These are phyloP conservation scores for Machimus rusticus DNA, from an alignment of 2,888 invertebrate genomes.

Conservation along the genomic window DNA sequence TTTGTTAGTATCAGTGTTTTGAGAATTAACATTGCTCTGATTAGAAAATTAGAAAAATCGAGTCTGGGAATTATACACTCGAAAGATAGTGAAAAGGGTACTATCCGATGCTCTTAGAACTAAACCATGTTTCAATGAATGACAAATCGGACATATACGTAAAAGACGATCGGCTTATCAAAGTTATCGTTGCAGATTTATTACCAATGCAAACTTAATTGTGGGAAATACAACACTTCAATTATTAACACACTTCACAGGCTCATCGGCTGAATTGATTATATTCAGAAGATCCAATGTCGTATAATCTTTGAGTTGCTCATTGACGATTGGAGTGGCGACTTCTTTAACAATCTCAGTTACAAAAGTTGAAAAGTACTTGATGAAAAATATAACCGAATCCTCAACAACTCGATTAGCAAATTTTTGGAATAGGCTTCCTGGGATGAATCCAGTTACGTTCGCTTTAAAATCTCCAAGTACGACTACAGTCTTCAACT, in stretches of 20 bases:
- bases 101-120: neutral
- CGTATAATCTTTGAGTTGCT: neutral
- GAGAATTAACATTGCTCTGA: neutral
- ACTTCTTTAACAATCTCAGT: neutral
- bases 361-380: neutral
- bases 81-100: neutral
- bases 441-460: constrained; percentile 53
- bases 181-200: neutral
- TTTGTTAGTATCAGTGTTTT: neutral
- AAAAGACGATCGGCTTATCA: neutral
- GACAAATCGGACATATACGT: neutral
- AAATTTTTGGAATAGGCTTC: constrained; percentile 14
- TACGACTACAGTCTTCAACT: constrained; percentile 51
- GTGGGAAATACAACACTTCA: neutral
- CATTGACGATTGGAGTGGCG: neutral
- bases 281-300: constrained; percentile 10
- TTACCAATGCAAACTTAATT: neutral
- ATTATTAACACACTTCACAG: neutral
- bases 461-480: constrained; percentile 55
- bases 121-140: neutral
- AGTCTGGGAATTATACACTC: neutral
- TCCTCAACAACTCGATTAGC: constrained; percentile 31
- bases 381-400: neutral
- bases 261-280: constrained; percentile 10
- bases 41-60: neutral